These are phyloP conservation scores for Pammene aurita DNA, from an alignment of 2,888 invertebrate genomes.

Conservation along the genomic window DNA sequence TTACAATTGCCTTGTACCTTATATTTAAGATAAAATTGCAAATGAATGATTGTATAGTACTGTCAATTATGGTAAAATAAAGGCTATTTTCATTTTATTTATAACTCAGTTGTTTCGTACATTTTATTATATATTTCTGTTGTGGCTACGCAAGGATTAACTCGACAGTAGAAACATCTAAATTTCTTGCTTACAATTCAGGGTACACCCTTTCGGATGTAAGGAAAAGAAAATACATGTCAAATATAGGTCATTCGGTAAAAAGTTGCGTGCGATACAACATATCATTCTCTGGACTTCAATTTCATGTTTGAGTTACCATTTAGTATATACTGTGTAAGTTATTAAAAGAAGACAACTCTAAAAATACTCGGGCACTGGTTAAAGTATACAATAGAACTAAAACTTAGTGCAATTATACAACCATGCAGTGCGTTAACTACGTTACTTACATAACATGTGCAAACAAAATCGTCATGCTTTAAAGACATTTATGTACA, in stretches of 20 bases:
- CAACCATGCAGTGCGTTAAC: conserved; percentile 39
- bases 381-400: conserved; percentile 43
- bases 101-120: no score
- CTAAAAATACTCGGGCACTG: conserved; percentile 46
- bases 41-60: no score
- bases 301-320: conserved; percentile 74
- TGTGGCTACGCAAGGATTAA: neutral
- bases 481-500: conserved; percentile 34
- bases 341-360: conserved; percentile 44
- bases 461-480: conserved; percentile 52
- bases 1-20: no score
- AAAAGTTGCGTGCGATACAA: conserved; percentile 27
- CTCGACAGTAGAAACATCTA: neutral
- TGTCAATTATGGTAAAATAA: no score
- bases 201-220: neutral
- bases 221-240: neutral
- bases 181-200: neutral
- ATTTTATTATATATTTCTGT: neutral
- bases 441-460: conserved; percentile 24
- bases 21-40: no score
- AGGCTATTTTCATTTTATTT: no score
- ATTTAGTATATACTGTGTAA: conserved; percentile 49
- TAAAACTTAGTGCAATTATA: conserved; percentile 30
- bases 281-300: conserved; percentile 42
- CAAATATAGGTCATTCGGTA: conserved; percentile 1